Evolutionary conservation across 35 echinoderm and acorn worm genomes (phyloP).

Genomic region (Acanthaster planci): DNA sequence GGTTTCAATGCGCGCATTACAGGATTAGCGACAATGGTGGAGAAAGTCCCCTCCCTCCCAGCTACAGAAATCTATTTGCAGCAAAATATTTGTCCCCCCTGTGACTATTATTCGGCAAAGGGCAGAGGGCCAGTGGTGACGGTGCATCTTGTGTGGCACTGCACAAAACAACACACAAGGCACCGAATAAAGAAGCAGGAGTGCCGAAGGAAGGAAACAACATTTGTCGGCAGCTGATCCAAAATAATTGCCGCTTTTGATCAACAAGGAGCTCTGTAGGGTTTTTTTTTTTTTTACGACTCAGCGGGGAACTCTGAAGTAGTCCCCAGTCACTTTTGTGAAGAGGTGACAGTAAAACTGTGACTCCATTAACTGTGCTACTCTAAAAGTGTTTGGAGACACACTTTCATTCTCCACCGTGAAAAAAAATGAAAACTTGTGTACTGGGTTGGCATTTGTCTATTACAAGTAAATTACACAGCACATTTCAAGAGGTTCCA

Average conservation of each 20-base stretch:
- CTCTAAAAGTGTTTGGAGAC: too few relatives aligned
- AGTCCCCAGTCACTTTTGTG: background rate
- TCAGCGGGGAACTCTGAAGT: background rate
- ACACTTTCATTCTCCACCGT: too few relatives aligned
- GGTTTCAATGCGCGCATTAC: background rate
- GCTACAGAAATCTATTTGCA: conserved; percentile 6
- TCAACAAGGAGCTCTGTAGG: background rate
- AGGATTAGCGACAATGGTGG: background rate
- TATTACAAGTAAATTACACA: too few relatives aligned
- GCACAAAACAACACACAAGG: background rate
- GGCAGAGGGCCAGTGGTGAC: background rate
- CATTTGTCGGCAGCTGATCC: conserved; percentile 21
- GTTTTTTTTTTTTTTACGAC: conserved; percentile 8
- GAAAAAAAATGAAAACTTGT: too few relatives aligned
- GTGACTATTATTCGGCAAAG: too few relatives aligned
- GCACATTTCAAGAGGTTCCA: too few relatives aligned
- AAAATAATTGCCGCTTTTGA: background rate
- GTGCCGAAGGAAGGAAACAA: conserved; percentile 1
- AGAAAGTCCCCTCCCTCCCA: background rate
- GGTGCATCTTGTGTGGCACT: background rate
- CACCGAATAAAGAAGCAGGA: background rate
- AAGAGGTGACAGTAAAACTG: background rate
- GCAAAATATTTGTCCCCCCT: background rate
- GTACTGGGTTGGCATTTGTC: too few relatives aligned
- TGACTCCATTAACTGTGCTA: background rate